A percentile compares a stretch with the other conserved stretches of the same genome.
Conservation (phyloP, 2,797 vertebrate species). For the Pseudochirops corinnae region DNA sequence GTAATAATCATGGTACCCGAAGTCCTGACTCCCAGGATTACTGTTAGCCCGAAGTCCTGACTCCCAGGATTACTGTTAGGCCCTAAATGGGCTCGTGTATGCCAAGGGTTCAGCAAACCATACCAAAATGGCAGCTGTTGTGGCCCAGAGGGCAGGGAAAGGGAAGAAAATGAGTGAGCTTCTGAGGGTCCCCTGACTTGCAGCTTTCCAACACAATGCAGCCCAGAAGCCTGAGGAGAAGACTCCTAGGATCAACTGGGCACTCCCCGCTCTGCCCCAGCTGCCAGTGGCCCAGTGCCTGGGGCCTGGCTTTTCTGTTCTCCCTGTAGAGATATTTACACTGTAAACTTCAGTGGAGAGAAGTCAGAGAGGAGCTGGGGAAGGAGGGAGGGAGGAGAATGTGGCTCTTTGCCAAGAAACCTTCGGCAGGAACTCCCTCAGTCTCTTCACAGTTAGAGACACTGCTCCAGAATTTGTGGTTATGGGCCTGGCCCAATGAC, state of each 20-base stretch:
- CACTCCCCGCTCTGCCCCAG: constrained; percentile 63
- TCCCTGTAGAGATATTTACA: constrained; percentile 66
- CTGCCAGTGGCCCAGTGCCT: constrained; percentile 7
- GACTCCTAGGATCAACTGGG: constrained; percentile 71
- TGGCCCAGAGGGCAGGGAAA: constrained; percentile 53
- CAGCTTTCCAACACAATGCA: constrained; percentile 66
- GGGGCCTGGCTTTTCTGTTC: constrained; percentile 71
- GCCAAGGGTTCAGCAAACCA: not conserved
- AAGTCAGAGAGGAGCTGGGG: not conserved
- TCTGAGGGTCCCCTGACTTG: constrained; percentile 58
- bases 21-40: not conserved
- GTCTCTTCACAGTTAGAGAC: constrained; percentile 47
- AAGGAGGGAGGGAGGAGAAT: not conserved
- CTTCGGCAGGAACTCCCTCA: constrained; percentile 65
- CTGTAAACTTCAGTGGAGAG: constrained; percentile 65
- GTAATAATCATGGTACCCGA: constrained; percentile 1
- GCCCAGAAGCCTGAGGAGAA: constrained; percentile 67
- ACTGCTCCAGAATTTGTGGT: constrained; percentile 64
- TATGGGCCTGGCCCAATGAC: constrained; percentile 35
- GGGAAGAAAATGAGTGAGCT: constrained; percentile 66
- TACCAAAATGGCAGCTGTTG: constrained; percentile 35
- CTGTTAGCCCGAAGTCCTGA: not conserved
- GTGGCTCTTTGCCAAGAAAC: constrained; percentile 66
- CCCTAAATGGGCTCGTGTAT: constrained; percentile 4
- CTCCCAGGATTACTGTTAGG: not conserved